phyloP scores from a whole-genome alignment of 2,888 invertebrate genomes.

The Noctua pronuba region DNA sequence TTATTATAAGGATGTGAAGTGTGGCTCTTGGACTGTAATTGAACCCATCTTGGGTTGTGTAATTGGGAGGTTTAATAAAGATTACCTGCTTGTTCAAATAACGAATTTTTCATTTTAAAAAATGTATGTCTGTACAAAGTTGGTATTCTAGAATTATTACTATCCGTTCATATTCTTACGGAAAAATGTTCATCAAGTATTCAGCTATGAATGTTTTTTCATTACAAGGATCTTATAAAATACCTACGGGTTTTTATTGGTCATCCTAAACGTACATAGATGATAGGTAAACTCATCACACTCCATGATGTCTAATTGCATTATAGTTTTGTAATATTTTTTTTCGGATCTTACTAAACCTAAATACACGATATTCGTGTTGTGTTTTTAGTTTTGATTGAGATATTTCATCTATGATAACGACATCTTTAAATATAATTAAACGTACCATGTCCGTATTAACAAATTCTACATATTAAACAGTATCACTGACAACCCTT shows the following conservation, averaged over 20 bases:
- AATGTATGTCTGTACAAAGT: background rate
- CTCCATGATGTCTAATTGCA: background rate
- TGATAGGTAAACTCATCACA: background rate
- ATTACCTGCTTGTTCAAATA: background rate
- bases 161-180: background rate
- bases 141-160: background rate
- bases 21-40: conserved; percentile 35
- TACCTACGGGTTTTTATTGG: background rate
- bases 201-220: background rate
- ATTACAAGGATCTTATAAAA: background rate
- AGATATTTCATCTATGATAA: background rate
- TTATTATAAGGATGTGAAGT: conserved; percentile 37
- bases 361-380: background rate
- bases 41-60: background rate
- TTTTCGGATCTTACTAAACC: background rate
- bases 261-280: background rate
- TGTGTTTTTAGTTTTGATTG: background rate
- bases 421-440: conserved; percentile 27
- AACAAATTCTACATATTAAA: conserved; percentile 12
- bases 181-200: background rate
- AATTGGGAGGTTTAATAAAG: background rate
- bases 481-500: conserved; percentile 42
- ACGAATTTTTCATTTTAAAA: background rate
- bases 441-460: conserved; percentile 22
- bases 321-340: background rate